phyloP scores from a whole-genome alignment of 2,888 invertebrate species.

The Formica aserva region DNA sequence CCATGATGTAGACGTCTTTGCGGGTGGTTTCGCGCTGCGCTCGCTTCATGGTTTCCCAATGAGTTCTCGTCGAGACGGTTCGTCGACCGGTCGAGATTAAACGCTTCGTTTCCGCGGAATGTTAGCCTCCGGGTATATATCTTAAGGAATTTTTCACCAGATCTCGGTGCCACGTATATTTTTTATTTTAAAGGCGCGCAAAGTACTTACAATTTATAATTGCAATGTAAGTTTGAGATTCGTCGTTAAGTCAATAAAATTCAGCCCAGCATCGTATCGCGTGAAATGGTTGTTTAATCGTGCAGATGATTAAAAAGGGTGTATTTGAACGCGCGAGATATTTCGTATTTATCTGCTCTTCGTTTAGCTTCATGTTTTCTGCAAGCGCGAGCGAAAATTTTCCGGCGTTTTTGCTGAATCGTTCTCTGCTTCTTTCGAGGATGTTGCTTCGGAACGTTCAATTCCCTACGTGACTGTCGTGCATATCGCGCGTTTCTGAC shows the following conservation, averaged over 20 bases:
- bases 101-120: conserved; percentile 44
- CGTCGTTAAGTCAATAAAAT: conserved; percentile 1
- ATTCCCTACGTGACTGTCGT: conserved; percentile 58
- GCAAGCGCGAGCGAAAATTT: conserved; percentile 39
- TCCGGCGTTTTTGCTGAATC: conserved; percentile 47
- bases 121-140: conserved; percentile 32
- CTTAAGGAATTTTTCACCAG: conserved; percentile 40
- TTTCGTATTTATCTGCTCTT: conserved; percentile 37
- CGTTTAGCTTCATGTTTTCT: conserved; percentile 37
- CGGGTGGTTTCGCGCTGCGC: conserved; percentile 14
- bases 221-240: neutral
- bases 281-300: conserved; percentile 19
- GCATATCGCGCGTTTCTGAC: conserved; percentile 60
- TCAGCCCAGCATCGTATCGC: neutral
- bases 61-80: conserved; percentile 35
- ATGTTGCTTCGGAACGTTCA: conserved; percentile 44
- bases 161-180: neutral
- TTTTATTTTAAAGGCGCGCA: neutral
- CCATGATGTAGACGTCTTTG: conserved; percentile 39
- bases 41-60: conserved; percentile 39
- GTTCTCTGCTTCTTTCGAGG: conserved; percentile 28
- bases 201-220: conserved; percentile 9
- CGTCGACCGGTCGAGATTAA: conserved; percentile 55
- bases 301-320: conserved; percentile 24
- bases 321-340: conserved; percentile 26